Evolutionary conservation across 2,113 vertebrate species (phyloP), one percentile per base, ranked within the genome.

Genomic region (Polyodon spathula): DNA sequence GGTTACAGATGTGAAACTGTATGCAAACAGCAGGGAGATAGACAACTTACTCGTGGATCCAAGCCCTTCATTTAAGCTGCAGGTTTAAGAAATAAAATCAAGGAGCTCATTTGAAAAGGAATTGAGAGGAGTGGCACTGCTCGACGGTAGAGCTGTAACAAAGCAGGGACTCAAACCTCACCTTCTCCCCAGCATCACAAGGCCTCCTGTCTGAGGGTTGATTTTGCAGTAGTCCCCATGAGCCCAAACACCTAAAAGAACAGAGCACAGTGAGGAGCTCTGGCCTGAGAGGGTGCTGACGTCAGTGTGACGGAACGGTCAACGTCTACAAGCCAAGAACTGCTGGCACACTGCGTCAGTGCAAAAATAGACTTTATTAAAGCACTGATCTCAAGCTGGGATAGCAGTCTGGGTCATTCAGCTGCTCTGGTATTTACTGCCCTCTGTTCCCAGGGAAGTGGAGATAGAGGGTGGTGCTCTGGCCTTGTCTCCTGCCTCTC

Each of bases 191-290:
- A 95, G 85, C 96, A 98, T 97, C 66, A 94, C 66, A 2, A 99
- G 81, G 39, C 95, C 96, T 56, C 93, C 91, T 0, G 94, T 98
- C 68, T 92, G 87, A 17, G 94, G 92, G 74, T 95, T 97, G 70
- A 97, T 95, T 69, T 90, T 94, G 75, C 93, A 97, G 78, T 97
- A 97, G 78, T 99, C 96, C 0, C 95, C 93, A 0, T 99, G 95
- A 0, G 89, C 89, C 96, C 96, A 99, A 41, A 97, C 75, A 39
- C 92, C 94, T 99, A 55, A 3, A 3, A 50, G 56, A 5, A 51
- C 27, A 27, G 27, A 27, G 15, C 5, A 50, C 48, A 7, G 5
- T 6, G 9, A 50, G 48, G 1, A 12, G 48, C 15, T n/a, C 12
- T 11, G 12, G 4, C 5, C 48, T 10, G 48, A 50, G 48, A 11